Base-by-base conservation (phyloP, 2,888 invertebrate genomes). In the Ptilodon capucinus region DNA sequence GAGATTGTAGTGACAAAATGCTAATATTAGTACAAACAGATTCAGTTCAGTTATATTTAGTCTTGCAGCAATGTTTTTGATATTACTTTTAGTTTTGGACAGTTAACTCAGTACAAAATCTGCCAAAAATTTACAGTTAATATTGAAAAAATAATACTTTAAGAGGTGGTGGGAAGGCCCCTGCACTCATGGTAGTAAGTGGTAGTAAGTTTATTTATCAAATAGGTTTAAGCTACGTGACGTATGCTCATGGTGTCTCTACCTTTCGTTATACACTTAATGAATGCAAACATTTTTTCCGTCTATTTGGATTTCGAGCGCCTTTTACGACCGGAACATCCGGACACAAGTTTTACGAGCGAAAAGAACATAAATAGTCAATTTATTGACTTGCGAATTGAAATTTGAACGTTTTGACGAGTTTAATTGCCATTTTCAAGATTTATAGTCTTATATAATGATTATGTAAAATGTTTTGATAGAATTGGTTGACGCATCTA, bases 231-330 rank as follows among this genome's bases (percentile, higher is more conserved):
- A 7, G 5, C 40, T 39, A 18, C 44, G 19, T 48, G 50, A 39
- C 53, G 36, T 60, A 62, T 40, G 28, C 50, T 65, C 50, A 57
- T 8, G n/a, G 40, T 55, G 41, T 46, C 44, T 4, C 1, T 9
- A 30, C 41, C 57, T 65, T 57, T 64, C 52, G 49, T 42, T 45
- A 40, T 32, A 30, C 48, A 34, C 57, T 61, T 58, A 57, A 67
- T 61, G 63, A 63, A 48, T 54, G 44, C 42, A 48, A 44, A 49
- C 46, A 59, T 61, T 60, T 56, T 65, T 60, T 52, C 62, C 54
- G 54, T 46, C 51, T 50, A 40, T 52, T 52, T 36, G 46, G 21
- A 14, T 53, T 54, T 54, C 50, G 4, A 11, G 19, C 38, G n/a
- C 18, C 38, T 38, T 38, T 38, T 19, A 38, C 19, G 7, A 19